Percentiles rank a stretch among this genome's conserved stretches.
phyloP scores from a whole-genome alignment of 2,797 vertebrate genomes.

The Loris lydekkerianus region DNA sequence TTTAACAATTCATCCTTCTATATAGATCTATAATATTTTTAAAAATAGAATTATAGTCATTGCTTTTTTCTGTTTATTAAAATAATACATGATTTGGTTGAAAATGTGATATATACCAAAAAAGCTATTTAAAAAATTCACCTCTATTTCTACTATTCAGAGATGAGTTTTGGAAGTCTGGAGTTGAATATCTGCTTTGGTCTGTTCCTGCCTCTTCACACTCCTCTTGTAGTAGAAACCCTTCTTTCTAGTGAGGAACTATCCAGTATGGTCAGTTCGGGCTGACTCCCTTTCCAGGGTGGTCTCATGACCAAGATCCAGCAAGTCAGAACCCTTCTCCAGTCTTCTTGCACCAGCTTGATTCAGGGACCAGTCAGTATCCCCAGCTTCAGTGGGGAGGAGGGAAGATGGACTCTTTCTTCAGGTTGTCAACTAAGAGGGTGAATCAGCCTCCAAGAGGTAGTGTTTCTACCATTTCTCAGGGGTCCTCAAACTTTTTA shows the following conservation, averaged over 20 bases:
- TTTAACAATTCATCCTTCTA: not conserved
- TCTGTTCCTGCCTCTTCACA: not conserved
- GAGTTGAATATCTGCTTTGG: not conserved
- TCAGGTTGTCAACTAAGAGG: not conserved
- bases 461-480: not conserved
- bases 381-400: not conserved
- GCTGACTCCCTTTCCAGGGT: not conserved
- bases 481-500: too few species aligned
- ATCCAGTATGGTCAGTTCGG: not conserved
- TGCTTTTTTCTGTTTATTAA: not conserved
- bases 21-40: not conserved
- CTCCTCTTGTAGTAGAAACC: not conserved
- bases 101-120: not conserved
- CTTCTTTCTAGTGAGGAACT: not conserved
- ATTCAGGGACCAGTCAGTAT: not conserved
- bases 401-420: not conserved
- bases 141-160: not conserved
- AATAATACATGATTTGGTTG: not conserved
- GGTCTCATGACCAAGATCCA: not conserved
- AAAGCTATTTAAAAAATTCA: not conserved
- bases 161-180: not conserved
- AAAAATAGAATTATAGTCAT: not conserved
- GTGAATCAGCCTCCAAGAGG: not conserved
- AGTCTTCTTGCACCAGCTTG: not conserved
- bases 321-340: not conserved